phyloP scores from a whole-genome alignment of 2,797 vertebrate species.

The Siniperca scherzeri region DNA sequence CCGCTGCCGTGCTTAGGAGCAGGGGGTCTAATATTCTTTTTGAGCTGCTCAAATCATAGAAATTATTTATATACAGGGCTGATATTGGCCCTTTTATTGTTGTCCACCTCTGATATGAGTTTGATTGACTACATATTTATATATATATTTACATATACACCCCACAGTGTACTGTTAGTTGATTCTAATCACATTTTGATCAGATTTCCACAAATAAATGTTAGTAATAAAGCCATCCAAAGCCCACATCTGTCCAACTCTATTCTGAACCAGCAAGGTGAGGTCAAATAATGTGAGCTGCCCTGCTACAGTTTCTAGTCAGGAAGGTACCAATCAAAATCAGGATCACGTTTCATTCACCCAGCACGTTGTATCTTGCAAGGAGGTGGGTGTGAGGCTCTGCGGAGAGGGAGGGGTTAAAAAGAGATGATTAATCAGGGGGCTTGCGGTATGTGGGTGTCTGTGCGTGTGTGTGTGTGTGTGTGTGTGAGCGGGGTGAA shows the following conservation, averaged over 20 bases:
- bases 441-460: conserved; percentile 25
- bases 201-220: conserved; percentile 7
- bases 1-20: conserved; percentile 16
- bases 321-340: conserved; percentile 59
- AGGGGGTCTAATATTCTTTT: conserved; percentile 28
- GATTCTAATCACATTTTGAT: conserved; percentile 29
- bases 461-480: not conserved
- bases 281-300: conserved; percentile 39
- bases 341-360: conserved; percentile 63
- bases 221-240: not conserved
- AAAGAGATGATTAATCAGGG: conserved; percentile 69
- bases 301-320: not conserved
- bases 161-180: not conserved
- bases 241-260: not conserved
- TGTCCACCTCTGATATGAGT: conserved; percentile 10
- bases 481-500: conserved; percentile 60
- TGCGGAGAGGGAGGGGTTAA: conserved; percentile 52
- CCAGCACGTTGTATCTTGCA: conserved; percentile 25
- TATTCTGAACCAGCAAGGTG: conserved; percentile 1
- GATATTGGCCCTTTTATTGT: conserved; percentile 9
- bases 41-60: conserved; percentile 38
- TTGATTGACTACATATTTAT: conserved; percentile 11
- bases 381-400: conserved; percentile 18
- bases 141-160: no score
- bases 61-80: conserved; percentile 20